These are phyloP conservation scores for Abrostola triplasia DNA, from an alignment of 2,888 invertebrate species.

Conservation along the genomic window DNA sequence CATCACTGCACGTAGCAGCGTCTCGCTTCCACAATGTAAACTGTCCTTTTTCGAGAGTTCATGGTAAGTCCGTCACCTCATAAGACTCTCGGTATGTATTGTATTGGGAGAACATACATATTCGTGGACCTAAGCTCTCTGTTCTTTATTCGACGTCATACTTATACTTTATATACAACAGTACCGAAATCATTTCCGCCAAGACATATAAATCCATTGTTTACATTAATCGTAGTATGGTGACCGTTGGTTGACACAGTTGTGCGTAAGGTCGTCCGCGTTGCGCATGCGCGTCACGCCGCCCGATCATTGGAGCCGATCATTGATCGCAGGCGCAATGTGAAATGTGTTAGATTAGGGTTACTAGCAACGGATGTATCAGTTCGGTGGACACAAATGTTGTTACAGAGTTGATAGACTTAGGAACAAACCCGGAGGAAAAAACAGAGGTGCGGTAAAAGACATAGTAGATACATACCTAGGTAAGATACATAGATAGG, in stretches of 20 bases:
- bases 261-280: constrained; percentile 38
- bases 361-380: constrained; percentile 8
- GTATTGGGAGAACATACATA: too few relatives aligned
- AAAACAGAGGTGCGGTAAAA: neutral
- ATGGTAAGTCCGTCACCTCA: too few relatives aligned
- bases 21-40: too few relatives aligned
- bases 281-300: constrained; percentile 52
- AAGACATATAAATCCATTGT: neutral
- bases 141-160: too few relatives aligned
- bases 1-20: too few relatives aligned
- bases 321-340: constrained; percentile 48
- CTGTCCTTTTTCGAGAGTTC: too few relatives aligned
- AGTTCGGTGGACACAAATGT: constrained; percentile 1
- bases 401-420: neutral
- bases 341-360: constrained; percentile 28
- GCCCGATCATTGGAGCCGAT: constrained; percentile 48
- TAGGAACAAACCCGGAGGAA: neutral
- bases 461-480: neutral
- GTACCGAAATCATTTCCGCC: neutral
- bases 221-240: constrained; percentile 13
- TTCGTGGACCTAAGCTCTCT: too few relatives aligned
- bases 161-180: neutral
- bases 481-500: too few relatives aligned
- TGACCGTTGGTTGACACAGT: constrained; percentile 49
- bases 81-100: too few relatives aligned